phyloP scores from a whole-genome alignment of 2,113 vertebrate species.

The Delphinus delphis region DNA sequence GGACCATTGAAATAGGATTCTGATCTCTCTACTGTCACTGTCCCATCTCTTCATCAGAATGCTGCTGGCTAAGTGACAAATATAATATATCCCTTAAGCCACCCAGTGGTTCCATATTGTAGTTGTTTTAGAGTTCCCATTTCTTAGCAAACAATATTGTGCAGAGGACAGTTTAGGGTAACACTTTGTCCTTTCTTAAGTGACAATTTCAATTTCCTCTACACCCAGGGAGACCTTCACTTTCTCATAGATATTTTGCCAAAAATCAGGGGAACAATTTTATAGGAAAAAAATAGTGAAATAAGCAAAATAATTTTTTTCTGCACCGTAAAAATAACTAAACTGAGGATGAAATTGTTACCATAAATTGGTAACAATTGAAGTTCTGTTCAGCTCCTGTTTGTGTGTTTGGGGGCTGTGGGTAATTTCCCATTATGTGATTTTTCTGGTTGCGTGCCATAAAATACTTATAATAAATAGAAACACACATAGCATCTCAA shows the following conservation, averaged over 20 bases:
- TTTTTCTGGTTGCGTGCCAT: neutral
- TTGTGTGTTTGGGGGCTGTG: neutral
- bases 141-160: neutral
- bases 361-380: constrained; percentile 21
- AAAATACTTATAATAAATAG: constrained; percentile 7
- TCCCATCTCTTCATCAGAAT: neutral
- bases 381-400: neutral
- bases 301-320: neutral
- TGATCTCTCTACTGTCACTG: neutral
- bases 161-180: neutral
- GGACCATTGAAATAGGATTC: neutral
- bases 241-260: neutral
- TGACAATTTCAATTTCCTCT: neutral
- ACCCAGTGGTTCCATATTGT: neutral
- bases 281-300: neutral
- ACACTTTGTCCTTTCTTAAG: neutral
- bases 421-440: neutral
- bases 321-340: constrained; percentile 20
- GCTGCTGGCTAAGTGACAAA: neutral
- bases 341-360: constrained; percentile 32
- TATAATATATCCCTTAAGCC: neutral
- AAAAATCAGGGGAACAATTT: constrained; percentile 23
- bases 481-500: neutral
- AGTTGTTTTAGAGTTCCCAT: neutral
- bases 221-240: neutral